Base-by-base conservation (phyloP, 2,797 vertebrate species). In the Myotis daubentonii region DNA sequence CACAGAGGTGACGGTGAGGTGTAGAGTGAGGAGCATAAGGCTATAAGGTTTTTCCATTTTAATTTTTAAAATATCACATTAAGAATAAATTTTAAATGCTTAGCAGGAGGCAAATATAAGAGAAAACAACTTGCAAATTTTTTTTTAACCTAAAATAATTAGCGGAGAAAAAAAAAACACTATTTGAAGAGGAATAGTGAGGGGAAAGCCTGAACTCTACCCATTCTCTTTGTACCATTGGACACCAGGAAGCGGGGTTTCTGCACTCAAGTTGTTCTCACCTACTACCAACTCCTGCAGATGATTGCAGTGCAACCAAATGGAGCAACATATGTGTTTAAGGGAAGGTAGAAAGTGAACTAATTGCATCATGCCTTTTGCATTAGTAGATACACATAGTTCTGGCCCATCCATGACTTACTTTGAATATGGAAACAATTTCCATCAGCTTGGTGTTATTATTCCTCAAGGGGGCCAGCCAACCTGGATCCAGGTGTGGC, bases 371-470 rank as follows among this genome's bases (percentile, higher is more conserved):
- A 25, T 44, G 13, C 22, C 30, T 33, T 93, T 57, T 75, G 4
- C 2, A 28, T 62, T 53, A 57, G n/a, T 15, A 36, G 65, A 33
- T 66, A 75, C 41, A 85, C 75, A 71, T 5, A 92, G 25, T 20
- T 57, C 66, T 70, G 28, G 74, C 51, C 38, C 10, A 28, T 10
- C 38, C 7, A 1, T 57, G 44, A 49, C 28, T 36, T 76, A 47
- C 47, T 79, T 51, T 65, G 51, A 60, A 47, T 17, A 1, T 17
- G 12, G 41, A 89, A 94, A 17, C 10, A 51, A 8, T 93, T 94
- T 89, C 91, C n/a, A n/a, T 71, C 57, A 78, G 23, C 19, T 66
- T 66, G n/a, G 16, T 81, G 89, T 72, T 57, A 85, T 74, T 82
- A 71, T 6, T 71, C 60, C 41, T 90, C 25, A 74, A 70, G 5